Conservation (phyloP, 2,888 invertebrate species). For the Dryadula phaetusa region DNA sequence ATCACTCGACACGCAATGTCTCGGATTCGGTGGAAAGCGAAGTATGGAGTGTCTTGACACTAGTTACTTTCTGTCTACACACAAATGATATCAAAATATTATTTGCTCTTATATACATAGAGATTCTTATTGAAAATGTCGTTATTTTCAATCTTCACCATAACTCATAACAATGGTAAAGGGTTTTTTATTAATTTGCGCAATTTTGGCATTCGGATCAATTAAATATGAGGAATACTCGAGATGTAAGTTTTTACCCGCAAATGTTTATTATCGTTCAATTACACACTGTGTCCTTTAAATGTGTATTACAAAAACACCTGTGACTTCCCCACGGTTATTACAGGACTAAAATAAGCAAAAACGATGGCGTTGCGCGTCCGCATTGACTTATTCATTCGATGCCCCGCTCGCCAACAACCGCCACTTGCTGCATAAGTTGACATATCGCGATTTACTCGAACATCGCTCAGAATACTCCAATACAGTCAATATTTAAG, state of each 20-base stretch:
- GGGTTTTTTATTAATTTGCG: too few species aligned
- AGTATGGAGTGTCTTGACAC: too few species aligned
- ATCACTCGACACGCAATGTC: too few species aligned
- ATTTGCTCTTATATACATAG: too few species aligned
- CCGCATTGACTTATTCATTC: background rate
- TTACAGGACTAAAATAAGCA: background rate
- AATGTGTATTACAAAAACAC: conserved; percentile 1
- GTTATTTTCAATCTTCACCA: too few species aligned
- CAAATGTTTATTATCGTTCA: conserved; percentile 8
- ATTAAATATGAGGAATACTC: background rate
- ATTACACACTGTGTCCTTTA: background rate
- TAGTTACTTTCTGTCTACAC: too few species aligned
- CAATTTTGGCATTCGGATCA: background rate
- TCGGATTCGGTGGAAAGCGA: too few species aligned
- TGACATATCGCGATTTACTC: background rate
- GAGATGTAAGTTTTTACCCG: background rate
- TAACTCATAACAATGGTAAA: too few species aligned
- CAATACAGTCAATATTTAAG: background rate
- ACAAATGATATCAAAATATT: too few species aligned
- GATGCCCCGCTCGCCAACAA: background rate
- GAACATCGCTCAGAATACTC: background rate
- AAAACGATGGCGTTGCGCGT: background rate
- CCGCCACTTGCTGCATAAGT: background rate
- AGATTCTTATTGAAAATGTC: too few species aligned
- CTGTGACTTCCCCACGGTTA: conserved; percentile 2